Evolutionary conservation across 2,888 invertebrate species (phyloP), one percentile per base, ranked within the genome.

Genomic region (Trachelus stipa): DNA sequence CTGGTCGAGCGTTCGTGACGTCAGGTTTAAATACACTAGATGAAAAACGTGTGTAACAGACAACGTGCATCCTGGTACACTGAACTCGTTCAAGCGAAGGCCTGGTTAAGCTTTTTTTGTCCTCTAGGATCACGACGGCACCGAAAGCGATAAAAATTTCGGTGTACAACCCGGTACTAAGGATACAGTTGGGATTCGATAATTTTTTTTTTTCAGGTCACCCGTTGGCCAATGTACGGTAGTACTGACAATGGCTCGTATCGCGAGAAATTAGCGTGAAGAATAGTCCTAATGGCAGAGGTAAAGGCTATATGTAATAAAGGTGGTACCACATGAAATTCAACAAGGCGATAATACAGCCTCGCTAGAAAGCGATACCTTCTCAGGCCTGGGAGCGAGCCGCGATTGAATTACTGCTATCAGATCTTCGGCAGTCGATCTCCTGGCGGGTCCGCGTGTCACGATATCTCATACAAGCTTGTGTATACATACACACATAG

Each of bases 401-500:
- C 40, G 68, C 37, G 79, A 79, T 82, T 79, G 82, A 79, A 80
- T 82, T 82, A 82, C 82, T 79, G 79, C 82, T 82, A 81, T 82
- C 81, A 74, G 69, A 79, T 81, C 78, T 79, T 82, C 80, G 81
- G 79, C 79, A 81, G 81, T 68, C 68, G 68, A 34, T 56, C 68
- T 79, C 79, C 34, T 73, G 73, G 68, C 74, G 78, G 77, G 79
- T 77, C 79, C 79, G 80, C 80, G 77, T 80, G 81, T 78, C 81
- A 77, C 77, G 78, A 80, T 77, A 80, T 79, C 76, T 79, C 79
- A 80, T 80, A 77, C 79, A 76, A 77, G 69, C 76, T 76, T 33
- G 34, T 76, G 77, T 79, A 74, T 79, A 33, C 6, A 12, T 12
- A 71, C 23, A 71, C 12, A 33, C 31, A 12, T 1, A 34, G 2